Base-by-base conservation (phyloP, 2,888 invertebrate species). In the Mythimna ferrago region DNA sequence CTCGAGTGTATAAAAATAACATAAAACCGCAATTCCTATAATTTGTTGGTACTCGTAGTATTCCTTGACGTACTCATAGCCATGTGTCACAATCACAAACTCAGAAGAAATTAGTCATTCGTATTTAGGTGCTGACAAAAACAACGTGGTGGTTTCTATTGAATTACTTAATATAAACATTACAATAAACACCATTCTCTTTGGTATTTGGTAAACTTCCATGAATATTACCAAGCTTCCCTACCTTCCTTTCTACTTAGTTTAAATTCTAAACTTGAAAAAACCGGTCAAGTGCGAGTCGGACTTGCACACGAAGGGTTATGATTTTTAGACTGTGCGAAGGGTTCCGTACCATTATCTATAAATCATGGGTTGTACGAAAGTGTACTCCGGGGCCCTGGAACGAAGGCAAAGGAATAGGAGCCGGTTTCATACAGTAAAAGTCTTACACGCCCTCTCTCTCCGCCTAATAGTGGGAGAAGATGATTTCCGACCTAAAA, bases 21-120 rank as follows among this genome's bases (percentile, higher is more conserved):
- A 74, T 2, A n/a, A 68, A 80, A 76, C 76, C 81, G 21, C 66
- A 69, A 38, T 48, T 32, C n/a, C 14, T 9, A 51, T 9, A n/a
- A 48, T 21, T 76, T 9, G 14, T 54, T 51, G 70, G 72, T 26
- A 26, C n/a, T n/a, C n/a, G 26, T 73, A 75, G 77, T 78, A 68
- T 84, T 86, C 86, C 82, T 86, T 84, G 84, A 83, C 83, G 86
- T 58, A 83, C 56, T 16, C 16, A 21, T 16, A 78, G 16, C 85
- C 51, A 89, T 92, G 87, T 92, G 89, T 91, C 89, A 88, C 48
- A 19, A 48, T 91, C 89, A 88, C 48, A 19, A 48, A 19, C 16
- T 48, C 16, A 48, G 83, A 64, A 10, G 57, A 19, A 6, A 76
- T 93, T 92, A 93, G 91, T 93, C 93, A 93, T 76, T 65, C 85